These are phyloP conservation scores for Crenuchus spilurus DNA, from an alignment of 2,797 vertebrate genomes.

Conservation along the genomic window DNA sequence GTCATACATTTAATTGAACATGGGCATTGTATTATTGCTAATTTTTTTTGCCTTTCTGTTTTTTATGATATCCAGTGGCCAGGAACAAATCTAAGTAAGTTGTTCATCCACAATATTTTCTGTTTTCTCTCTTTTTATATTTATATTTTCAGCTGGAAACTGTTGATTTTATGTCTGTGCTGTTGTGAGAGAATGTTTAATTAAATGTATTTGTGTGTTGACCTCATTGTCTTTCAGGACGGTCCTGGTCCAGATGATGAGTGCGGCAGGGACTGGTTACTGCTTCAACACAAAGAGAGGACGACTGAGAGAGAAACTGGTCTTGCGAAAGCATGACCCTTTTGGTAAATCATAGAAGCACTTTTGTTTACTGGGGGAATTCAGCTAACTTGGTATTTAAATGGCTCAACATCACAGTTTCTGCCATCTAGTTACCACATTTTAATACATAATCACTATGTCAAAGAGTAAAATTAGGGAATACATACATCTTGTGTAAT, in stretches of 20 bases:
- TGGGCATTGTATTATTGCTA: neutral
- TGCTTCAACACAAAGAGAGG: conserved; percentile 86
- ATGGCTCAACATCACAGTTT: neutral
- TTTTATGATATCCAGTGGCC: conserved; percentile 82
- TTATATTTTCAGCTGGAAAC: neutral
- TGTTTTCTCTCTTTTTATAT: neutral
- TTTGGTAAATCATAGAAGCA: conserved; percentile 78
- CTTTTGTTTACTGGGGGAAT: neutral
- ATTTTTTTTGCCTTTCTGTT: conserved; percentile 30
- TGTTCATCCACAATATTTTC: neutral
- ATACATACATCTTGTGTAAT: too few species aligned
- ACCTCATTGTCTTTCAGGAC: conserved; percentile 69
- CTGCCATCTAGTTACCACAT: neutral
- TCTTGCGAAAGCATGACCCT: conserved; percentile 88
- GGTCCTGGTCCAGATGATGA: conserved; percentile 92
- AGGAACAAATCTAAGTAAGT: conserved; percentile 97
- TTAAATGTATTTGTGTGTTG: too few species aligned
- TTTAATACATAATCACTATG: too few species aligned
- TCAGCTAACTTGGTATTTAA: neutral
- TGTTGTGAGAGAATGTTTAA: neutral
- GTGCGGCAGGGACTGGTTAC: conserved; percentile 88
- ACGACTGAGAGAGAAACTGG: conserved; percentile 85
- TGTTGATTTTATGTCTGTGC: neutral
- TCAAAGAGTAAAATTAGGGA: too few species aligned
- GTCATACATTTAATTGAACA: neutral